Percentiles rank a stretch among this genome's conserved stretches.
phyloP scores from a whole-genome alignment of 2,888 invertebrate genomes.

The Litoditis marina region DNA sequence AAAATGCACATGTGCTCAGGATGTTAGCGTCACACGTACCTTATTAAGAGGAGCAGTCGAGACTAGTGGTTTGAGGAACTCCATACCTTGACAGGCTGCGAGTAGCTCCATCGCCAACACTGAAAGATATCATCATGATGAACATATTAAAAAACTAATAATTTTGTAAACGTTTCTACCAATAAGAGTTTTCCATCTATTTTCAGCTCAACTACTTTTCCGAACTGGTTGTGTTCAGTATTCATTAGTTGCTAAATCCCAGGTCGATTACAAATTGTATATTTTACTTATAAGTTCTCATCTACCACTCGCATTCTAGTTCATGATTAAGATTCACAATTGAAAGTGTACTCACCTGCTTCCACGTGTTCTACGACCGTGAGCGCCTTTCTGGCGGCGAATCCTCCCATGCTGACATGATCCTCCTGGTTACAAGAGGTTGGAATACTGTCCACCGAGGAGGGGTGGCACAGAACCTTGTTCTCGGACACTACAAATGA shows the following conservation, averaged over 20 bases:
- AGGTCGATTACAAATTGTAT: too few species aligned
- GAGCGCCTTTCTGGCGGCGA: slow-evolving; percentile 70
- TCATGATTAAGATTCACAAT: too few species aligned
- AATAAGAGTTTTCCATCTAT: too few species aligned
- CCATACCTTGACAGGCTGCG: slow-evolving; percentile 72
- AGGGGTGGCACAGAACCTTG: slow-evolving; percentile 72
- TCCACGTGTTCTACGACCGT: slow-evolving; percentile 67
- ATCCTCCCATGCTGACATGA: slow-evolving; percentile 74
- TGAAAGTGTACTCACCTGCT: slow-evolving; percentile 64
- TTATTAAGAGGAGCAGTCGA: slow-evolving; percentile 71
- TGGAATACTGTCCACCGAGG: slow-evolving; percentile 71
- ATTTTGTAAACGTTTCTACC: too few species aligned
- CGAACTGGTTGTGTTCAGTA: too few species aligned
- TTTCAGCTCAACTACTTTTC: too few species aligned
- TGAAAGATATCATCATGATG: slow-evolving; percentile 43
- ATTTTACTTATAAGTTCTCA: too few species aligned
- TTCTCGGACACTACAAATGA: slow-evolving; percentile 70
- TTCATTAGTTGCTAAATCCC: too few species aligned
- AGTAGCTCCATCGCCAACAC: slow-evolving; percentile 72
- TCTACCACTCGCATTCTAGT: too few species aligned
- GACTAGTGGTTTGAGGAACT: slow-evolving; percentile 70
- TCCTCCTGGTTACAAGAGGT: slow-evolving; percentile 69
- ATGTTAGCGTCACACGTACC: too few species aligned
- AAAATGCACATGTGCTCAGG: too few species aligned
- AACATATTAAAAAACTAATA: background rate